phyloP scores from a whole-genome alignment of 2,797 vertebrate genomes.

The Natrix natrix region DNA sequence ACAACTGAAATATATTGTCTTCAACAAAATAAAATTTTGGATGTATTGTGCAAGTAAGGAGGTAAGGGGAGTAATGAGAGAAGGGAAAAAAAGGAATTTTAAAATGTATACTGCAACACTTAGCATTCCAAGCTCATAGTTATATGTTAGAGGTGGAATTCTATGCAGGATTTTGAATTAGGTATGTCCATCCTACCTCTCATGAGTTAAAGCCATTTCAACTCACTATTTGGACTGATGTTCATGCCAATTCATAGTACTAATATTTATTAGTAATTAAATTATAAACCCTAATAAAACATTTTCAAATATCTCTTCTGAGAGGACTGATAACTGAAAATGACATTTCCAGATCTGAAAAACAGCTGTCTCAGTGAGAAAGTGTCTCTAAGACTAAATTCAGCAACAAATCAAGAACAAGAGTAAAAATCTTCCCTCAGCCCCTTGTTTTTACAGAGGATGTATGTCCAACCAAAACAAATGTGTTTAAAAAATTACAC shows the following conservation, averaged over 20 bases:
- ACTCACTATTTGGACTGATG: background rate
- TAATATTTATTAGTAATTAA: constrained; percentile 37
- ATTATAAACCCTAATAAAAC: background rate
- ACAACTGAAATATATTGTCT: background rate
- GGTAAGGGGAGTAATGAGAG: background rate
- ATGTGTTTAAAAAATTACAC: constrained; percentile 8
- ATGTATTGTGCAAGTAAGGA: background rate
- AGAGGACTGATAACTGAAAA: constrained; percentile 25
- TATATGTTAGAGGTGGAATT: background rate
- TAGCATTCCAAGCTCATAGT: background rate
- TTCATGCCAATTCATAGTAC: background rate
- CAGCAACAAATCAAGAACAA: background rate
- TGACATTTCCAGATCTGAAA: constrained; percentile 30
- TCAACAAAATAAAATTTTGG: background rate
- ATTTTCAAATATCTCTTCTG: constrained; percentile 38
- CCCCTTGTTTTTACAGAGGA: accelerated
- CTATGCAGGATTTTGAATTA: background rate
- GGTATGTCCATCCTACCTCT: background rate
- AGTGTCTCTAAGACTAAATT: background rate
- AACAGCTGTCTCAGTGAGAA: background rate
- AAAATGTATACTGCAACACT: background rate
- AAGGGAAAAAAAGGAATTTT: background rate
- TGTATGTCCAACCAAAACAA: background rate
- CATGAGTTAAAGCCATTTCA: background rate
- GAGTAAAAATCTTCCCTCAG: accelerated